Evolutionary conservation across 2,797 vertebrate genomes (phyloP).

Genomic region (Eulemur coronatus): DNA sequence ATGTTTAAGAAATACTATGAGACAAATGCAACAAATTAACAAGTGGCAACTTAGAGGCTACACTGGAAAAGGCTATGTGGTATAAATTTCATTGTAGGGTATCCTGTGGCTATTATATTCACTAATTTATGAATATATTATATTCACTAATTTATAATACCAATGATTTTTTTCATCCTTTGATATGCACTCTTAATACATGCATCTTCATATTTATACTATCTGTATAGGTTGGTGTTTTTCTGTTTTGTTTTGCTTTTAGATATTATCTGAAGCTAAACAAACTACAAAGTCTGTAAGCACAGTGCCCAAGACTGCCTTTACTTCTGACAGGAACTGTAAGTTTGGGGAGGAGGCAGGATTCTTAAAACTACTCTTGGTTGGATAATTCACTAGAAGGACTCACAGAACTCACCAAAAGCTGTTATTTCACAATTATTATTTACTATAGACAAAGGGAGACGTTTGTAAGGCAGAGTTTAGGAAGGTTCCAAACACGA

Average conservation of each 20-base stretch:
- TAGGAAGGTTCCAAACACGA: neutral
- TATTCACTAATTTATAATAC: neutral
- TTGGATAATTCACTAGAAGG: neutral
- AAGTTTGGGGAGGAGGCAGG: neutral
- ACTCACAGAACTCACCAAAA: neutral
- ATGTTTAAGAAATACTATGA: neutral
- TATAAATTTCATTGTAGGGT: neutral
- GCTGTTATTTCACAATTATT: neutral
- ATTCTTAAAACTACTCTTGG: neutral
- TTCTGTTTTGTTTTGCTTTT: conserved; percentile 13
- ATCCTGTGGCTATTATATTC: neutral
- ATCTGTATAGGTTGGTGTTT: neutral
- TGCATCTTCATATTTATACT: neutral
- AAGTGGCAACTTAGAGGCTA: neutral
- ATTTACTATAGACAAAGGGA: neutral
- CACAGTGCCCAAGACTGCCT: neutral
- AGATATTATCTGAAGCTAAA: neutral
- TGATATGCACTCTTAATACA: neutral
- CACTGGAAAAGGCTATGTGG: neutral
- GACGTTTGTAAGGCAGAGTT: neutral
- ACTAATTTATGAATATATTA: neutral
- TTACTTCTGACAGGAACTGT: neutral
- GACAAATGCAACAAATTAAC: neutral
- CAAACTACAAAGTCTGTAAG: neutral
- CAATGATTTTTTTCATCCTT: neutral